Evolutionary conservation across 2,113 vertebrate species (phyloP).

Genomic region (Climacteris rufus): DNA sequence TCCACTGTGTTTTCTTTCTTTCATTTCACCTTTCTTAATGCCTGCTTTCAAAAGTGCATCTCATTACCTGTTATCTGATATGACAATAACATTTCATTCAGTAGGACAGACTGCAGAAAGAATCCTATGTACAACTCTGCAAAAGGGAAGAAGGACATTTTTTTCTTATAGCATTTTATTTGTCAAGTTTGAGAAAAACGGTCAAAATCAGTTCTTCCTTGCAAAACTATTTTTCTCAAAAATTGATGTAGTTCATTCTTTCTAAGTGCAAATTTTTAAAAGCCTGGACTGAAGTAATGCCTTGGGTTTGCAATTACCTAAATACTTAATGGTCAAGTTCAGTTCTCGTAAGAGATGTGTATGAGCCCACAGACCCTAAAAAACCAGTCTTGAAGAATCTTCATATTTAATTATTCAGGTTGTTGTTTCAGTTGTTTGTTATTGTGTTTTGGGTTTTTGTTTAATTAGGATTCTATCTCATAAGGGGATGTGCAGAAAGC

Average conservation of each 20-base stretch:
- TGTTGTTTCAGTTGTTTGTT: background rate
- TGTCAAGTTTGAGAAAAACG: background rate
- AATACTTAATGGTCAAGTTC: background rate
- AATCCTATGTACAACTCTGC: background rate
- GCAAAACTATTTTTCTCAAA: background rate
- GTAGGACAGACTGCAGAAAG: background rate
- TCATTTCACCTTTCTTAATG: background rate
- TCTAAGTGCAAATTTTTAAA: background rate
- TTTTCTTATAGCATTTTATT: background rate
- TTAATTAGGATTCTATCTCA: background rate
- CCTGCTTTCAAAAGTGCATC: background rate
- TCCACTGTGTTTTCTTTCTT: background rate
- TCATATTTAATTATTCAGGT: background rate
- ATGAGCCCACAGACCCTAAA: background rate
- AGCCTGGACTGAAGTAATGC: background rate
- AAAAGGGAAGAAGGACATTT: background rate
- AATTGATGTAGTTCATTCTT: background rate
- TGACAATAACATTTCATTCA: background rate
- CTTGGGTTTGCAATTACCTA: background rate
- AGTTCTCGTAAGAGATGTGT: background rate
- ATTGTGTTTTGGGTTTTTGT: background rate
- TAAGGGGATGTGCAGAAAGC: background rate
- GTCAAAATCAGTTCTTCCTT: background rate
- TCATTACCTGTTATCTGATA: background rate
- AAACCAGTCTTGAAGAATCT: background rate